Evolutionary conservation across 2,797 vertebrate species (phyloP), one percentile per base, ranked within the genome.

Genomic region (Corythornis leucogaster): DNA sequence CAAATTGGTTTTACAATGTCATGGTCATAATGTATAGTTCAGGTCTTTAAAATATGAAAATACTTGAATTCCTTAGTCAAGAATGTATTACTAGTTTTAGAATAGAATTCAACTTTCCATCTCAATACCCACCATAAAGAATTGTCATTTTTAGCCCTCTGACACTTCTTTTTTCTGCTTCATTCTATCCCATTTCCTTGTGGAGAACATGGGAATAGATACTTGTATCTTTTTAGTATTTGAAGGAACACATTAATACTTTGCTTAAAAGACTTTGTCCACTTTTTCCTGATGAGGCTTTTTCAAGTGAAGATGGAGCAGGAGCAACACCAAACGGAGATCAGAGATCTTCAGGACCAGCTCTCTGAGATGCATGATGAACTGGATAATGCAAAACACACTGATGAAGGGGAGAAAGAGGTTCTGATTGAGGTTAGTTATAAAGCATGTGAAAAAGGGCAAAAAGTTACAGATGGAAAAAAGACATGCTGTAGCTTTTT

Each of bases 321-420:
- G 80, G 99, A 99, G 30, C 98, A 99, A 93, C 98, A 98, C 94
- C 99, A 99, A 97, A 99, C 98, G 0, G 99, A 99, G 97, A 99
- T 99, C 97, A 97, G 99, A 95, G 99, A 99, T 96, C 98, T 99
- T 96, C 99, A 99, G 96, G 99, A 99, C 87, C 99, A 99, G 96
- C 98, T 99, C 75, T 99, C 99, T 3, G 99, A 99, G 97, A 99
- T 99, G 99, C 99, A 99, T 0, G 99, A 99, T 35, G 99, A 99
- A 93, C 96, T 99, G 33, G 99, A 99, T 95, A 96, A 95, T 0
- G 98, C 99, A 66, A 99, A 99, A 94, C 98, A 94, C 51, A 96
- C 97, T 0, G 98, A 98, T 79, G 98, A 98, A 51, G 91, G 96
- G 57, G 99, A 99, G 94, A 99, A 97, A 77, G 98, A 98, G 53